These are phyloP conservation scores for Molanna angustata DNA, from an alignment of 2,888 invertebrate genomes.

Conservation along the genomic window DNA sequence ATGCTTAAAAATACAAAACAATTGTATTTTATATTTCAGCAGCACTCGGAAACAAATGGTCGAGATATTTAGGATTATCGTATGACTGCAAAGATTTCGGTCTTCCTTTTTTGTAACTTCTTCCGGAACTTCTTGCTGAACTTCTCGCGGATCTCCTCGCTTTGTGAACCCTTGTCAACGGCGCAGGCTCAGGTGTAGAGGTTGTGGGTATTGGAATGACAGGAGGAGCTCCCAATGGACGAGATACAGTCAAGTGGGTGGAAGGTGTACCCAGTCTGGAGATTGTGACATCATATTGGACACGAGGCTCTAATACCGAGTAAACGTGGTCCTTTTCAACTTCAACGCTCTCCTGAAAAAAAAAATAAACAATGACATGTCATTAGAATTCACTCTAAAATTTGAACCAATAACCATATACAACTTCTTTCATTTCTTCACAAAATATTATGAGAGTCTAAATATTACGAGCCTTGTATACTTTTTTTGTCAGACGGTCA, in stretches of 20 bases:
- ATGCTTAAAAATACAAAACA: too few relatives aligned
- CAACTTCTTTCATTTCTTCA: too few relatives aligned
- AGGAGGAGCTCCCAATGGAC: constrained; percentile 43
- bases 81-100: constrained; percentile 59
- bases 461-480: too few relatives aligned
- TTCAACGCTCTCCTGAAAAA: constrained; percentile 44
- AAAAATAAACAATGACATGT: too few relatives aligned
- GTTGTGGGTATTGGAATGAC: constrained; percentile 52
- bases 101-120: constrained; percentile 41
- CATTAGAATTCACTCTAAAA: too few relatives aligned
- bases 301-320: constrained; percentile 55
- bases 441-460: too few relatives aligned
- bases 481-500: too few relatives aligned
- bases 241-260: constrained; percentile 53
- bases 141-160: constrained; percentile 35
- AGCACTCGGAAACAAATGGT: constrained; percentile 55
- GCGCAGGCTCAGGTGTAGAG: constrained; percentile 47
- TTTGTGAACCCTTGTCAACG: constrained; percentile 7
- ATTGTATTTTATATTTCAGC: constrained; percentile 31
- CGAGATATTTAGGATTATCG: constrained; percentile 59
- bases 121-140: constrained; percentile 20
- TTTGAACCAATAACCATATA: too few relatives aligned
- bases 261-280: constrained; percentile 55
- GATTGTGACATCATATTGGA: constrained; percentile 56
- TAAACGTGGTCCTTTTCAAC: constrained; percentile 58